Percentiles rank a stretch among this genome's conserved stretches.
Evolutionary conservation across 2,797 vertebrate genomes (phyloP).

Genomic region (Microctenopoma steveboyesi): DNA sequence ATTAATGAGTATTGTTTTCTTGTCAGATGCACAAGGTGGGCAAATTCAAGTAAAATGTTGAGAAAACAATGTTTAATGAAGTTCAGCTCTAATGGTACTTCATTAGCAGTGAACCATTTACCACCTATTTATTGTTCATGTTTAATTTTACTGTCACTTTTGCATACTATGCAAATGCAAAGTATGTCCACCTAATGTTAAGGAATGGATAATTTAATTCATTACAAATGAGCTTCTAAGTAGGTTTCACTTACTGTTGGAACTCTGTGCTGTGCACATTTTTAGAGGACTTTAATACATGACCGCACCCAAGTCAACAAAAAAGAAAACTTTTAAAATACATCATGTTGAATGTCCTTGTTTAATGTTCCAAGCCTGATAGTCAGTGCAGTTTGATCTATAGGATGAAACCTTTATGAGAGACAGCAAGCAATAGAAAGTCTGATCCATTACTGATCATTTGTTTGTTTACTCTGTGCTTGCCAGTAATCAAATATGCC

Average conservation of each 20-base stretch:
- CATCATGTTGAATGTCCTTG: background rate
- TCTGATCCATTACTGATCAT: conserved; percentile 31
- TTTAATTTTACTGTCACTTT: conserved; percentile 4
- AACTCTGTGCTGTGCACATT: background rate
- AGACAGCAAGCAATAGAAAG: conserved; percentile 7
- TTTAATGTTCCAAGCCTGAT: conserved; percentile 1
- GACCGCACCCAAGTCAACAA: background rate
- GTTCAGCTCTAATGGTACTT: conserved; percentile 29
- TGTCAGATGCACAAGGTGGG: conserved; percentile 2
- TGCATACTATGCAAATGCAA: background rate
- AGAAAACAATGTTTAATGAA: conserved; percentile 22
- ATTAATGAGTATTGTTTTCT: conserved; percentile 12
- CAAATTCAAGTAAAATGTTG: conserved; percentile 30
- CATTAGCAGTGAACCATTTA: conserved; percentile 23
- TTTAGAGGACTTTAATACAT: conserved; percentile 14
- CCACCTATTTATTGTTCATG: conserved; percentile 14
- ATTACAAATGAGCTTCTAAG: background rate
- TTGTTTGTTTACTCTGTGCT: conserved; percentile 25
- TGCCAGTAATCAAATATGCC: conserved; percentile 37
- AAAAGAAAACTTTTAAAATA: background rate
- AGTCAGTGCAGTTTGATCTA: conserved; percentile 10
- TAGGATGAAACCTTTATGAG: conserved; percentile 1
- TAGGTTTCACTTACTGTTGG: background rate
- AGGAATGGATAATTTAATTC: background rate
- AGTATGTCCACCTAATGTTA: background rate